phyloP scores from a whole-genome alignment of 2,113 vertebrate genomes.

The Numenius arquata region DNA sequence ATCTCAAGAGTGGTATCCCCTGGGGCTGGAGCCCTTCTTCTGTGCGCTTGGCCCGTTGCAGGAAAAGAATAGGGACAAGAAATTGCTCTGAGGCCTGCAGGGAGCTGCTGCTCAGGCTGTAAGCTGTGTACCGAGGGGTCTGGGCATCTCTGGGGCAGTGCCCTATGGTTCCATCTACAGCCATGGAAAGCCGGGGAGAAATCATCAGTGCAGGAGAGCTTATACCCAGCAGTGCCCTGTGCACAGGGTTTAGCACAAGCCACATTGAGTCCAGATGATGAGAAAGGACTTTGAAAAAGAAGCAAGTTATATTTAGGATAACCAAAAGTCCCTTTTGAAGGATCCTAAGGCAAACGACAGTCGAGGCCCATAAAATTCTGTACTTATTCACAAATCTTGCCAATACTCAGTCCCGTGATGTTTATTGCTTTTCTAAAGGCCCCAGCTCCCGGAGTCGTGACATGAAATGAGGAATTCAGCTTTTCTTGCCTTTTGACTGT shows the following conservation, averaged over 20 bases:
- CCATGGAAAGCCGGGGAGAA: not conserved
- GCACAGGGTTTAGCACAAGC: not conserved
- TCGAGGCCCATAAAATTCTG: not conserved
- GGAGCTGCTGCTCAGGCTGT: not conserved
- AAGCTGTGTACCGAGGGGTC: fast-evolving
- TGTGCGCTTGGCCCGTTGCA: not conserved
- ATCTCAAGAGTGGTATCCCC: not conserved
- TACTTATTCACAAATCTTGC: not conserved
- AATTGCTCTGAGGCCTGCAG: not conserved
- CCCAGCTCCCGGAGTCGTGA: not conserved
- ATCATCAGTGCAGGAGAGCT: not conserved
- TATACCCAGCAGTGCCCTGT: fast-evolving
- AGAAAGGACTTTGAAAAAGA: not conserved
- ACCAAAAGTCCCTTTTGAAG: not conserved
- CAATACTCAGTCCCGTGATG: not conserved
- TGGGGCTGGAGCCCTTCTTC: not conserved
- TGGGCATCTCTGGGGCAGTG: not conserved
- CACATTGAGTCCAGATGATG: not conserved
- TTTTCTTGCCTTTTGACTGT: not conserved
- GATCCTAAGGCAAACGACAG: not conserved
- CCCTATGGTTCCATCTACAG: fast-evolving
- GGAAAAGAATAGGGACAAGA: not conserved
- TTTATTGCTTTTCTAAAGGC: not conserved
- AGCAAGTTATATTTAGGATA: not conserved
- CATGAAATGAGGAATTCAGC: not conserved